These are phyloP conservation scores for Odontomachus brunneus DNA, from an alignment of 1,140 invertebrate genomes.

Conservation along the genomic window DNA sequence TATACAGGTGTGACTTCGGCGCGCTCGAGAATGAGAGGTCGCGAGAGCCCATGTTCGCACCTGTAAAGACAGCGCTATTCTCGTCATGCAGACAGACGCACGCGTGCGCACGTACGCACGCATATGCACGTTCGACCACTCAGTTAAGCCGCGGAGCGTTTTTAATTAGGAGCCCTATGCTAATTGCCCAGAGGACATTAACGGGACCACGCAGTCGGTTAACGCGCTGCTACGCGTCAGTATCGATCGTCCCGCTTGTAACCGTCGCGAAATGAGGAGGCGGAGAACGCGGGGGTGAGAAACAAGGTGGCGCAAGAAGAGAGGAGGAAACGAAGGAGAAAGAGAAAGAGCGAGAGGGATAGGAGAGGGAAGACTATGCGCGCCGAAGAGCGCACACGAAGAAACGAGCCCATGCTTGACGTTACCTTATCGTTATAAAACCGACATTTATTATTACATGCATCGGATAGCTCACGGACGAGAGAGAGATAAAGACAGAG, in stretches of 20 bases:
- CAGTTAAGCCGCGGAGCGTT: slow-evolving; percentile 63
- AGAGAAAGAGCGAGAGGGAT: too few species aligned
- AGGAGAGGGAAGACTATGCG: neutral
- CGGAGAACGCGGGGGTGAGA: neutral
- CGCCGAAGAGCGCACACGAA: neutral
- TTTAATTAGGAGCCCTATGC: slow-evolving; percentile 75
- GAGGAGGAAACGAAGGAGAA: slow-evolving; percentile 46
- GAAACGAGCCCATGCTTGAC: slow-evolving; percentile 50
- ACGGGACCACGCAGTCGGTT: slow-evolving; percentile 60
- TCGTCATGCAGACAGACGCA: slow-evolving; percentile 57
- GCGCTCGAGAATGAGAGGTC: neutral
- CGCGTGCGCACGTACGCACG: slow-evolving; percentile 56
- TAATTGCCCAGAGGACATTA: slow-evolving; percentile 74
- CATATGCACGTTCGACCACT: slow-evolving; percentile 11
- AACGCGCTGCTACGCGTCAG: slow-evolving; percentile 45
- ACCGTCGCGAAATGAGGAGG: slow-evolving; percentile 56
- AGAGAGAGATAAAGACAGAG: too few species aligned
- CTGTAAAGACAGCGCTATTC: slow-evolving; percentile 23
- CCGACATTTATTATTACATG: slow-evolving; percentile 75
- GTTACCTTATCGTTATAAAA: slow-evolving; percentile 73
- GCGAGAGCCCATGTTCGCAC: slow-evolving; percentile 21
- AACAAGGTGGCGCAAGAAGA: slow-evolving; percentile 49
- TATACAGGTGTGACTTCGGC: slow-evolving; percentile 13
- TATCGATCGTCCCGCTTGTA: slow-evolving; percentile 57
- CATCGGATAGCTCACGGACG: slow-evolving; percentile 60